These are phyloP conservation scores for Pluvialis apricaria DNA, from an alignment of 2,113 vertebrate genomes.

Conservation along the genomic window DNA sequence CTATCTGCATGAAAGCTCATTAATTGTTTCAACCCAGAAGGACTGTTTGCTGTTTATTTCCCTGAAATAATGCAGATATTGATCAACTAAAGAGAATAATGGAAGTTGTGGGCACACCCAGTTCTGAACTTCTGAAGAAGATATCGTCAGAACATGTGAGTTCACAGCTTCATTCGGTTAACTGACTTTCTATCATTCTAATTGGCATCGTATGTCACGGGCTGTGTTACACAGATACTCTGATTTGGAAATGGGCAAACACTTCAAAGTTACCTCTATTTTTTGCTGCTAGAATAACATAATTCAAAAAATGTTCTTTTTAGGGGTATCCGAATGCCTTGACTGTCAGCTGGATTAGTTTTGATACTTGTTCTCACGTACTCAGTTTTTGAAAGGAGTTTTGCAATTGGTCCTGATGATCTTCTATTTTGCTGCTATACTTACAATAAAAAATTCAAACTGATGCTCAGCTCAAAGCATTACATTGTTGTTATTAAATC, in stretches of 20 bases:
- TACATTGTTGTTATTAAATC: not conserved
- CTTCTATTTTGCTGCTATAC: not conserved
- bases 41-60: conserved; percentile 8
- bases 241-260: not conserved
- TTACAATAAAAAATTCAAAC: not conserved
- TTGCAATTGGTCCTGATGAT: not conserved
- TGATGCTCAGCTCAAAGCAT: not conserved
- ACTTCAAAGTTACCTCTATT: not conserved
- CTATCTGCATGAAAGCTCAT: not conserved
- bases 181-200: not conserved
- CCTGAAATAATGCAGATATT: conserved; percentile 85
- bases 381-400: not conserved
- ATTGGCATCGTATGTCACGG: not conserved
- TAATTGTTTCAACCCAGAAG: not conserved
- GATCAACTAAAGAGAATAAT: conserved; percentile 98
- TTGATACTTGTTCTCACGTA: not conserved
- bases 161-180: not conserved
- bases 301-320: not conserved
- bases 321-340: not conserved
- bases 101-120: conserved; percentile 96
- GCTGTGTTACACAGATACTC: not conserved
- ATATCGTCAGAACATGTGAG: conserved; percentile 96
- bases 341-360: not conserved
- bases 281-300: not conserved
- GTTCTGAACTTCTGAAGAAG: conserved; percentile 91